phyloP scores from a whole-genome alignment of 1,140 invertebrate species.

The Aphis craccivora region DNA sequence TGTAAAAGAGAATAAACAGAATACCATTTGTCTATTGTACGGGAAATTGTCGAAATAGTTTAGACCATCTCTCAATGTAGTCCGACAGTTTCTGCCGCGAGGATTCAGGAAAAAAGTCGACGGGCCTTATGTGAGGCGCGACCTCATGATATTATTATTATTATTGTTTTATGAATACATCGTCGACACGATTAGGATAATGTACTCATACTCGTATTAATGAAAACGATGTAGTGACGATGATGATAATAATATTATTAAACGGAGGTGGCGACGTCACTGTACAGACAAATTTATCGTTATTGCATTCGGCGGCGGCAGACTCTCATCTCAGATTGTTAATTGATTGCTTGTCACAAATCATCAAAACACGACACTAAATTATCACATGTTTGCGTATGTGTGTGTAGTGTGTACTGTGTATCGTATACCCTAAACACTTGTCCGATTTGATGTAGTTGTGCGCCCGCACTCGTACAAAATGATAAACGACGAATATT shows the following conservation, averaged over 20 bases:
- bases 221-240: not conserved
- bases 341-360: not conserved
- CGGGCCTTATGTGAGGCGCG: not conserved
- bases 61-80: not conserved
- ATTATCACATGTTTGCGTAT: not conserved
- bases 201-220: not conserved
- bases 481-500: conserved; percentile 8
- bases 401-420: not conserved
- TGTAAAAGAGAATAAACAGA: not conserved
- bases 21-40: not conserved
- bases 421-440: not conserved
- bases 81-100: not conserved
- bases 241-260: not conserved
- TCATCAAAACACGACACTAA: not conserved
- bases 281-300: not conserved
- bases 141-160: not conserved
- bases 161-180: not conserved
- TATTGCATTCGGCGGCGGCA: not conserved
- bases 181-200: not conserved
- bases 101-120: not conserved
- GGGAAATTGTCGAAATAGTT: not conserved
- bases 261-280: not conserved
- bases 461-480: not conserved
- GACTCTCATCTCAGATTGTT: not conserved
- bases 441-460: not conserved